Evolutionary conservation across 2,888 invertebrate genomes (phyloP).

Genomic region (Melangyna quadrimaculata): DNA sequence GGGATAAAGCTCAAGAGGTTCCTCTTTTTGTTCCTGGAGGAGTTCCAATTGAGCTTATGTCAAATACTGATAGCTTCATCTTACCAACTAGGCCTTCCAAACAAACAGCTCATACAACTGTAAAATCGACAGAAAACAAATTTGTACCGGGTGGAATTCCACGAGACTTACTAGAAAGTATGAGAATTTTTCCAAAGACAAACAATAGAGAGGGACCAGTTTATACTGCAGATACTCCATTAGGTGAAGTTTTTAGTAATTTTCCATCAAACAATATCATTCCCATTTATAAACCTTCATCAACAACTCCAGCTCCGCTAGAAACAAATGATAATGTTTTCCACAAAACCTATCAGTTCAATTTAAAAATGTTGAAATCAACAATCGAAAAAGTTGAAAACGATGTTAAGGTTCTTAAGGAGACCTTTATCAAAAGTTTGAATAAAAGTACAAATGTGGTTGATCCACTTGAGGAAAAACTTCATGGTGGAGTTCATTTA

Average conservation of each 20-base stretch:
- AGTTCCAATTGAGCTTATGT: background rate
- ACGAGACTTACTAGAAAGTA: background rate
- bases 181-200: background rate
- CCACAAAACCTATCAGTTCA: slow-evolving; percentile 17
- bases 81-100: background rate
- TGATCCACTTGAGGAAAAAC: background rate
- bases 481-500: too few species aligned
- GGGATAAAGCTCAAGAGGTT: background rate
- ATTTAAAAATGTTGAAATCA: slow-evolving; percentile 26
- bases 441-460: background rate
- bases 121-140: background rate
- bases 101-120: background rate
- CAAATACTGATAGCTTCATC: background rate
- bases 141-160: slow-evolving; percentile 57
- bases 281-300: background rate
- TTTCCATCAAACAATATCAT: background rate
- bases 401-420: slow-evolving; percentile 19
- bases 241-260: background rate
- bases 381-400: slow-evolving; percentile 30
- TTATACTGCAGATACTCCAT: background rate
- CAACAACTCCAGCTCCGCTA: background rate
- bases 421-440: slow-evolving; percentile 19
- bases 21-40: slow-evolving; percentile 13
- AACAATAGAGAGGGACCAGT: background rate
- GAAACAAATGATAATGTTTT: slow-evolving; percentile 1